A percentile compares a stretch with the other conserved stretches of the same genome.
These are phyloP conservation scores for Ceuthmochares aereus DNA, from an alignment of 2,113 vertebrate genomes.

Conservation along the genomic window DNA sequence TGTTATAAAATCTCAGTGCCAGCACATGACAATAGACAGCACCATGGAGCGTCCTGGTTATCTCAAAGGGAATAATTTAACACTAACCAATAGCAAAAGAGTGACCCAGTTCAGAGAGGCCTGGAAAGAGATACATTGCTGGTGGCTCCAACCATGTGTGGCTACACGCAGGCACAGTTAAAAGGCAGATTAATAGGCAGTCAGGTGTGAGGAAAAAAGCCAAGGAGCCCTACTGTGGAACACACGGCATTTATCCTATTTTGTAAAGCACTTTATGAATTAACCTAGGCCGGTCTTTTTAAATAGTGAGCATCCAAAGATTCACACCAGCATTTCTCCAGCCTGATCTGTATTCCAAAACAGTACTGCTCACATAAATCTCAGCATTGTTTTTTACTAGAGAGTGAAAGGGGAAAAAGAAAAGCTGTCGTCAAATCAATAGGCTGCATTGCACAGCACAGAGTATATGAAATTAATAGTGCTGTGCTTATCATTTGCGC, in stretches of 20 bases:
- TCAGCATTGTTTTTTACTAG: slow-evolving; percentile 12
- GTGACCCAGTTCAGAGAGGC: slow-evolving; percentile 60
- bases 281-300: slow-evolving; percentile 43
- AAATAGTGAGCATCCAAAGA: slow-evolving; percentile 58
- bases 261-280: slow-evolving; percentile 67
- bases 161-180: slow-evolving; percentile 62
- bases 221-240: slow-evolving; percentile 56
- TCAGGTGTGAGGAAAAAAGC: slow-evolving; percentile 74
- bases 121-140: slow-evolving; percentile 61
- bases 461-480: slow-evolving; percentile 9
- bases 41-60: neutral
- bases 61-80: slow-evolving; percentile 43
- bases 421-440: slow-evolving; percentile 44
- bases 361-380: slow-evolving; percentile 59
- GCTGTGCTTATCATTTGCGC: slow-evolving; percentile 38
- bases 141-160: slow-evolving; percentile 51
- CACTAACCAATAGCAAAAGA: slow-evolving; percentile 11
- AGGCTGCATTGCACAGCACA: slow-evolving; percentile 51
- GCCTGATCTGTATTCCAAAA: slow-evolving; percentile 67
- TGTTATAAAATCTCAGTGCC: slow-evolving; percentile 41
- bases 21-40: slow-evolving; percentile 43
- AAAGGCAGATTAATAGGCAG: slow-evolving; percentile 77
- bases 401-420: slow-evolving; percentile 30
- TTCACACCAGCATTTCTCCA: slow-evolving; percentile 1
- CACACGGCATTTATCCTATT: slow-evolving; percentile 67